Evolutionary conservation across 2,888 invertebrate species (phyloP), one percentile per base, ranked within the genome.

Genomic region (Dendrolimus pini): DNA sequence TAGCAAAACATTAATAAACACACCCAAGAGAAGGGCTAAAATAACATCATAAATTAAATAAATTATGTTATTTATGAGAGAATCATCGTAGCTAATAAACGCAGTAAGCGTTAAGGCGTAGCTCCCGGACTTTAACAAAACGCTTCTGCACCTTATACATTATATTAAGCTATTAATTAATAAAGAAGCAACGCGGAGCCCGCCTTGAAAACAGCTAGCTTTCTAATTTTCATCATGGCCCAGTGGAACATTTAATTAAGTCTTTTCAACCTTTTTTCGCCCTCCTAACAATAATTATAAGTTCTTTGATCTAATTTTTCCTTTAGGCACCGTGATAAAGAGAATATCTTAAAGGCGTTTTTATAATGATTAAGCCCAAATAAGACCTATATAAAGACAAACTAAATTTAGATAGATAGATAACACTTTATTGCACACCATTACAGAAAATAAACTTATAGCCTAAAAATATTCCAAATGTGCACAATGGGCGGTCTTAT

Each of bases 131-230:
- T 57, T 60, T 60, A 61, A 63, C 60, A 65, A 67, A 65, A 59
- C 60, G 60, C 59, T 56, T 41, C 55, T n/a, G 57, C 54, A 54
- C 62, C 62, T 63, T 65, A 65, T 69, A 64, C 72, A 75, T 74
- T 68, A 71, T 71, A 72, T 75, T 64, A 71, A 72, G 70, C 67
- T 71, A 70, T 74, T 75, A 76, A 78, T 78, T 76, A 77, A 74
- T 71, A 71, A 77, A 67, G 66, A 69, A 66, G 62, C 58, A 62
- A 61, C 62, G 63, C 12, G 8, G 47, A 47, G 9, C 59, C 61
- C 60, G 68, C 62, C 70, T 67, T 59, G 61, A 67, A 65, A 70
- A 71, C 61, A 65, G 65, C 68, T 65, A 71, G 74, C 74, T 76
- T 76, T 74, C 66, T 73, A 71, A 75, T 75, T 77, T 75, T 58